A percentile compares a stretch with the other conserved stretches of the same genome.
Evolutionary conservation across 2,888 invertebrate species (phyloP).

Genomic region (Orthosia incerta): DNA sequence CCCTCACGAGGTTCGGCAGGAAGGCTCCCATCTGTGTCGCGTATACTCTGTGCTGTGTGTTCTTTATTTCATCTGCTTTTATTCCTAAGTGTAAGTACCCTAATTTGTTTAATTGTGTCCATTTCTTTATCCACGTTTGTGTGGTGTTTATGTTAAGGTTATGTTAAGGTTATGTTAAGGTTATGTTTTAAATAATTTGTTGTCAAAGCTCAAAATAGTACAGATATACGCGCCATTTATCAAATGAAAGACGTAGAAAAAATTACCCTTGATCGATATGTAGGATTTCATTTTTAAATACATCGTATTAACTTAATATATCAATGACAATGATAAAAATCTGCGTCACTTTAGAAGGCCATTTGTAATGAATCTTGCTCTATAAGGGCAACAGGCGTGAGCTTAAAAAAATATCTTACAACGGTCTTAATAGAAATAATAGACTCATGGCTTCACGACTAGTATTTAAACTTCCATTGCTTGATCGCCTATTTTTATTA

Average conservation of each 20-base stretch:
- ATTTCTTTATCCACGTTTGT: not conserved
- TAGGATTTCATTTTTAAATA: not conserved
- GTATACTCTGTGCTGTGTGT: slow-evolving; percentile 86
- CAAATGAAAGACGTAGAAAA: not conserved
- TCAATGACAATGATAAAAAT: slow-evolving; percentile 1
- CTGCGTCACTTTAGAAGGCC: not conserved
- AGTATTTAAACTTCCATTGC: not conserved
- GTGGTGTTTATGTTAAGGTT: not conserved
- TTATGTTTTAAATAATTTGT: not conserved
- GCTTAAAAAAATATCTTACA: not conserved
- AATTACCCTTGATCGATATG: not conserved
- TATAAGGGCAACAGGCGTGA: not conserved
- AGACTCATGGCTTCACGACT: too few species aligned
- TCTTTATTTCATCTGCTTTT: slow-evolving; percentile 90
- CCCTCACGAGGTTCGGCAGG: slow-evolving; percentile 92
- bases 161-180: not conserved
- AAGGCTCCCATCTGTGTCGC: slow-evolving; percentile 85
- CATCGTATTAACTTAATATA: not conserved
- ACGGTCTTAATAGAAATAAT: not conserved
- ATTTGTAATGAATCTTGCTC: not conserved
- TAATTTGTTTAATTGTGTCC: not conserved
- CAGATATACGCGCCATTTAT: not conserved
- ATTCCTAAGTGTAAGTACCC: slow-evolving; percentile 87
- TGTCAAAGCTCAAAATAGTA: too few species aligned
- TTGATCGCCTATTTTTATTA: not conserved